phyloP scores from a whole-genome alignment of 2,113 vertebrate genomes.

The Alethe castanea region DNA sequence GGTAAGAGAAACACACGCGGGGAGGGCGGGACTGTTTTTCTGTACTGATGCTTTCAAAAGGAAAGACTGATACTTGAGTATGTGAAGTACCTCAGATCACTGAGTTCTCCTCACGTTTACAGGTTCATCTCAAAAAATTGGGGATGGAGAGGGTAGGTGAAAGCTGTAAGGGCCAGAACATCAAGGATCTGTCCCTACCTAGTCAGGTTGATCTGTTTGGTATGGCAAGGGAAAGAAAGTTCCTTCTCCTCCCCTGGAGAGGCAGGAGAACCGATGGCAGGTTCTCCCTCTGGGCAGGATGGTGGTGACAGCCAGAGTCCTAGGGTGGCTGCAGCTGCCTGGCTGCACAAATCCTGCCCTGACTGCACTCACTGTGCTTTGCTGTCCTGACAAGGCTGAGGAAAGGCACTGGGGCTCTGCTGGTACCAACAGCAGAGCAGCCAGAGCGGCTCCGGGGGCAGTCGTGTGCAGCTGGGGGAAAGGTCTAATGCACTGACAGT shows the following conservation, averaged over 20 bases:
- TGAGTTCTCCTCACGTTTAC: slow-evolving; percentile 79
- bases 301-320: not conserved
- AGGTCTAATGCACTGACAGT: slow-evolving; percentile 48
- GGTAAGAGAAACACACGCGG: slow-evolving; percentile 25
- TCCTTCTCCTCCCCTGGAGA: not conserved
- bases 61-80: slow-evolving; percentile 79
- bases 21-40: slow-evolving; percentile 47
- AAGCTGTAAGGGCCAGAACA: slow-evolving; percentile 24
- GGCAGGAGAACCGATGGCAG: not conserved
- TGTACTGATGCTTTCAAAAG: slow-evolving; percentile 71
- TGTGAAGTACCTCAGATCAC: slow-evolving; percentile 84
- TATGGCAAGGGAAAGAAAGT: not conserved
- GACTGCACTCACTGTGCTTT: not conserved
- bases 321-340: not conserved
- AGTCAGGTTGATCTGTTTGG: not conserved
- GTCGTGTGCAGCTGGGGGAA: not conserved
- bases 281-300: not conserved
- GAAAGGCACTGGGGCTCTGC: not conserved
- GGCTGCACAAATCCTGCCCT: not conserved
- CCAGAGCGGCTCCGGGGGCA: not conserved
- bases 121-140: slow-evolving; percentile 78
- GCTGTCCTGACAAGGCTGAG: not conserved
- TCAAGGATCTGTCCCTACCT: not conserved
- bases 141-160: slow-evolving; percentile 41
- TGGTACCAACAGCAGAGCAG: not conserved